Conservation (phyloP, 2,888 invertebrate genomes). For the Drosophila silvestris region DNA sequence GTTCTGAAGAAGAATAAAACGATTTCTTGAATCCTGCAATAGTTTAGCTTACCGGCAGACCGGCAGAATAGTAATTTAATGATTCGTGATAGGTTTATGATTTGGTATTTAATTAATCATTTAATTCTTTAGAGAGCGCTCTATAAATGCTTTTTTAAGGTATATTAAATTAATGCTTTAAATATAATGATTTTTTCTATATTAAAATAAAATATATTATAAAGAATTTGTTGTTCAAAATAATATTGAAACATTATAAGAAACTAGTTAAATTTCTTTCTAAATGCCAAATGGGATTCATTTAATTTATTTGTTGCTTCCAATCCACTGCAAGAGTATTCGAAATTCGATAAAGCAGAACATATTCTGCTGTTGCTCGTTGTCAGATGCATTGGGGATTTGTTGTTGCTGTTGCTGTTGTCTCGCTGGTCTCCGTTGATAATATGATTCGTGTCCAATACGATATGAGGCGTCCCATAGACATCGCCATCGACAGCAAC, state of each 20-base stretch:
- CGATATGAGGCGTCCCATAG: conserved; percentile 62
- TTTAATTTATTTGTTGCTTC: background rate
- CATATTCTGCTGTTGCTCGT: conserved; percentile 23
- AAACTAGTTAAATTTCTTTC: background rate
- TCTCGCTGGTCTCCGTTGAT: conserved; percentile 57
- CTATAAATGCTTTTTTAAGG: too few relatives aligned
- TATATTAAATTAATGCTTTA: too few relatives aligned
- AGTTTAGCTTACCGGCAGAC: background rate
- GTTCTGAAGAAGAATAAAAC: background rate
- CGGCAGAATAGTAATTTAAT: background rate
- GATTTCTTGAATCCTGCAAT: background rate
- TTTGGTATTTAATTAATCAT: background rate
- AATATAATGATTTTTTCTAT: too few relatives aligned
- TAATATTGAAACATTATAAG: background rate
- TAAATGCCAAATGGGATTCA: background rate
- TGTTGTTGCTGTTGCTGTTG: conserved; percentile 27
- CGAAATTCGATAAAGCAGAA: background rate
- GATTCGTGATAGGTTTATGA: too few relatives aligned
- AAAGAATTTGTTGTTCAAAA: background rate
- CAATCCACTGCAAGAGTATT: conserved; percentile 19
- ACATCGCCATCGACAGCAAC: conserved; percentile 24
- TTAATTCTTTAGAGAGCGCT: too few relatives aligned
- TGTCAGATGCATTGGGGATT: conserved; percentile 53
- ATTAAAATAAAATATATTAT: too few relatives aligned
- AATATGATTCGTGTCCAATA: conserved; percentile 76